Evolutionary conservation across 2,888 invertebrate genomes (phyloP).

Genomic region (Ommatoiulus sabulosus): DNA sequence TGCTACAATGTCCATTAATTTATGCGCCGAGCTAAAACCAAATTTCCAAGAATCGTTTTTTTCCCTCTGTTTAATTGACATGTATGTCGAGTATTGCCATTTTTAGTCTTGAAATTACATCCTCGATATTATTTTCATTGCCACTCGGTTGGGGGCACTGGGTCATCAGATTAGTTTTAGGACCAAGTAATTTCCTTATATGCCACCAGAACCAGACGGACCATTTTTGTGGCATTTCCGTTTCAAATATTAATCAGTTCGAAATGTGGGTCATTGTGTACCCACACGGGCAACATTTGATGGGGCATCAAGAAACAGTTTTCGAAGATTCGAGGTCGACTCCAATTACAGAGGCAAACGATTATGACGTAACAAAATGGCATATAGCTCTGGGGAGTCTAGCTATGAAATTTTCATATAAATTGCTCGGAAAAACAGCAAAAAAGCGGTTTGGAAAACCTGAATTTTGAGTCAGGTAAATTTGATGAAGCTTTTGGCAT

Average conservation of each 20-base stretch:
- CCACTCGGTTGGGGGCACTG: background rate
- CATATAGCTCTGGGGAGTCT: background rate
- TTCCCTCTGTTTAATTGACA: no score
- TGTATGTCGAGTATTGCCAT: slow-evolving; percentile 10
- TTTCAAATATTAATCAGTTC: background rate
- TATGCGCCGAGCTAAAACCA: no score
- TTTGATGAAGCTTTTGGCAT: background rate
- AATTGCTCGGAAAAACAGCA: background rate
- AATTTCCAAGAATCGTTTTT: background rate
- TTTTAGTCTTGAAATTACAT: background rate
- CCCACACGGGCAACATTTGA: background rate
- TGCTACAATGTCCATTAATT: no score
- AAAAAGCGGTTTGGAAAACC: background rate
- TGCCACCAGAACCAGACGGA: slow-evolving; percentile 7
- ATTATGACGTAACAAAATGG: background rate
- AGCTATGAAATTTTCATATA: background rate
- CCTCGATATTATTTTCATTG: background rate
- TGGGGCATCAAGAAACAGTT: background rate
- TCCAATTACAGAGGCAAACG: background rate
- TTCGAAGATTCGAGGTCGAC: background rate
- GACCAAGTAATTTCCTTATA: background rate
- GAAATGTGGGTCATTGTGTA: background rate
- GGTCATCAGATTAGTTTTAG: slow-evolving; percentile 1
- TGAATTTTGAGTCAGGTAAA: background rate
- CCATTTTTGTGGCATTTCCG: background rate